phyloP scores from a whole-genome alignment of 2,113 vertebrate genomes.

The Baryphthengus martii region DNA sequence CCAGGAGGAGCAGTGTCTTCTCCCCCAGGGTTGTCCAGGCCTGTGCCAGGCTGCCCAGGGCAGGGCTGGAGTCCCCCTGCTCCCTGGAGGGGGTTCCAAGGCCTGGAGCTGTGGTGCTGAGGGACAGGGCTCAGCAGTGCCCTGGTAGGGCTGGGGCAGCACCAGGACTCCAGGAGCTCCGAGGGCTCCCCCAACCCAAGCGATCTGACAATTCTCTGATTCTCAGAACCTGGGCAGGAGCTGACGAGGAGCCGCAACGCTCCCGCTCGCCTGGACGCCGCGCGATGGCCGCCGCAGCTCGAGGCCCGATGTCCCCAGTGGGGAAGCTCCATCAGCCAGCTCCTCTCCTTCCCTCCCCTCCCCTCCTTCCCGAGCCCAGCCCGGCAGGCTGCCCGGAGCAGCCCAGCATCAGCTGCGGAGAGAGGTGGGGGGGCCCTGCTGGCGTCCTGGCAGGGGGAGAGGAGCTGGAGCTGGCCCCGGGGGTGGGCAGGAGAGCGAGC shows the following conservation, averaged over 20 bases:
- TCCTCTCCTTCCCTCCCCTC: neutral
- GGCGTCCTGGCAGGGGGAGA: neutral
- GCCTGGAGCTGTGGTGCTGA: no score
- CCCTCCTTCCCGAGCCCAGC: neutral
- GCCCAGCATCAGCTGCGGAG: conserved; percentile 36
- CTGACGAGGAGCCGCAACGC: neutral
- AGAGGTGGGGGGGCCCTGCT: neutral
- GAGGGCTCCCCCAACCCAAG: no score
- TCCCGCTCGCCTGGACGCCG: no score
- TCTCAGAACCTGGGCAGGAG: neutral
- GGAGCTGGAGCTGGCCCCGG: neutral
- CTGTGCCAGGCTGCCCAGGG: no score
- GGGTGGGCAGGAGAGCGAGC: neutral
- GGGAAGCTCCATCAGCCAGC: neutral
- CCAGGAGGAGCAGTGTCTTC: no score
- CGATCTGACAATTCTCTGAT: no score
- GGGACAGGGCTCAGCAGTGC: no score
- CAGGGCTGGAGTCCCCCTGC: no score
- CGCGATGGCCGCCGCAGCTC: neutral
- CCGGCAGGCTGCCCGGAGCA: conserved; percentile 27
- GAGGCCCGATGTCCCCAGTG: neutral
- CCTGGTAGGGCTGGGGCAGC: no score
- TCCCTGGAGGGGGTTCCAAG: no score
- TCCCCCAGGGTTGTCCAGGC: no score
- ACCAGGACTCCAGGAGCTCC: no score